These are phyloP conservation scores for Setipinna tenuifilis DNA, from an alignment of 2,797 vertebrate species.

Conservation along the genomic window DNA sequence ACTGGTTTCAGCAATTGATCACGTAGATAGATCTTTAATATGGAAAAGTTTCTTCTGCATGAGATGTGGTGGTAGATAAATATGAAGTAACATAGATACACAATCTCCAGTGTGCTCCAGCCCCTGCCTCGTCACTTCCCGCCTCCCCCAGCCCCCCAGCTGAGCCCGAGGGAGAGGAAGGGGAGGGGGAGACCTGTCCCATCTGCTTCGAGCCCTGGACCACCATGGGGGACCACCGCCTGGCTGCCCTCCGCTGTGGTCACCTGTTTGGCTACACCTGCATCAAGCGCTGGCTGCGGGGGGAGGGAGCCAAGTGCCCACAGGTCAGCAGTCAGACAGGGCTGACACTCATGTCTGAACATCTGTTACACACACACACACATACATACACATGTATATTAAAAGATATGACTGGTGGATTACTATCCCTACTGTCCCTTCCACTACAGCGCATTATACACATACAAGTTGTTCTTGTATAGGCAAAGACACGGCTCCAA, in stretches of 20 bases:
- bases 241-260: constrained; percentile 89
- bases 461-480: neutral
- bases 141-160: constrained; percentile 25
- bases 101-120: neutral
- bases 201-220: constrained; percentile 97
- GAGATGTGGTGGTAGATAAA: no score
- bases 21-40: no score
- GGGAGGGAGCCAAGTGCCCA: constrained; percentile 89
- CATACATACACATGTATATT: neutral
- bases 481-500: neutral
- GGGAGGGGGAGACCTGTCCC: constrained; percentile 86
- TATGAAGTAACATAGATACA: neutral
- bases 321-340: constrained; percentile 77
- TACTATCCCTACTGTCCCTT: no score
- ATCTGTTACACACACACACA: no score
- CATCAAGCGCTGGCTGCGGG: constrained; percentile 89
- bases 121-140: neutral
- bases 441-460: no score
- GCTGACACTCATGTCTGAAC: no score
- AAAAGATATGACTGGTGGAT: neutral
- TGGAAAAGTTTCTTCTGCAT: no score
- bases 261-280: constrained; percentile 93
- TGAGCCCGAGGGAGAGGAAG: constrained; percentile 79
- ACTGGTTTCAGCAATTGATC: no score
- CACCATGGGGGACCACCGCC: constrained; percentile 86